These are phyloP conservation scores for Coptodon rendalli DNA, from an alignment of 2,113 vertebrate genomes.

Conservation along the genomic window DNA sequence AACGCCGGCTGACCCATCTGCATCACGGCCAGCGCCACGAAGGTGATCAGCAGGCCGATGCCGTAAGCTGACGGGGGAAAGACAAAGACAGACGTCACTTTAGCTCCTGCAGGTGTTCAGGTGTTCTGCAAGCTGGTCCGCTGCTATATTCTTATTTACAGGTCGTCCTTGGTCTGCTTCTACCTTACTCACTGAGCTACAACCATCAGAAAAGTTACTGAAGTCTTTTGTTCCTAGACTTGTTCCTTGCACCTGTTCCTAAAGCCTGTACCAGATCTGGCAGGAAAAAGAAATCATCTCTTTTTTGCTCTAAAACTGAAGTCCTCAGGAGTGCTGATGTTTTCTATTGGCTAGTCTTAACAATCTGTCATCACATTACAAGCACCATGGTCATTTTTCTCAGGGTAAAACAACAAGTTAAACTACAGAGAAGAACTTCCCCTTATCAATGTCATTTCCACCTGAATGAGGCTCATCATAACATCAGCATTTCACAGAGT, in stretches of 20 bases:
- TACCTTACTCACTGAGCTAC: neutral
- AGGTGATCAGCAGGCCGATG: constrained; percentile 91
- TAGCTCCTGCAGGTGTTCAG: neutral
- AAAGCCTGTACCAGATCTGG: neutral
- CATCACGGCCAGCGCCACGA: constrained; percentile 91
- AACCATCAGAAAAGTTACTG: neutral
- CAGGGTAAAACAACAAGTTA: neutral
- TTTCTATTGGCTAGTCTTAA: neutral
- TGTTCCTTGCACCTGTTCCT: neutral
- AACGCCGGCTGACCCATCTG: constrained; percentile 91
- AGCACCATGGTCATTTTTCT: too few relatives aligned
- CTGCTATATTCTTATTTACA: neutral
- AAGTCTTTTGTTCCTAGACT: neutral
- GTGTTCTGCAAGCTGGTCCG: neutral
- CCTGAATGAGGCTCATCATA: neutral
- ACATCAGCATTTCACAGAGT: neutral
- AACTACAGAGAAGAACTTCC: neutral
- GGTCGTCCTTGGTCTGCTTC: neutral
- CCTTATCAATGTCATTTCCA: neutral
- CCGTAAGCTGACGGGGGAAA: constrained; percentile 78
- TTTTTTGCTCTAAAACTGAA: neutral
- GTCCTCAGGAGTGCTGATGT: neutral
- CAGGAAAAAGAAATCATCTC: neutral
- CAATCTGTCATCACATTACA: neutral
- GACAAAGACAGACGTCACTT: neutral